phyloP scores from a whole-genome alignment of 2,797 vertebrate species.

The Rhinichthys osculus region DNA sequence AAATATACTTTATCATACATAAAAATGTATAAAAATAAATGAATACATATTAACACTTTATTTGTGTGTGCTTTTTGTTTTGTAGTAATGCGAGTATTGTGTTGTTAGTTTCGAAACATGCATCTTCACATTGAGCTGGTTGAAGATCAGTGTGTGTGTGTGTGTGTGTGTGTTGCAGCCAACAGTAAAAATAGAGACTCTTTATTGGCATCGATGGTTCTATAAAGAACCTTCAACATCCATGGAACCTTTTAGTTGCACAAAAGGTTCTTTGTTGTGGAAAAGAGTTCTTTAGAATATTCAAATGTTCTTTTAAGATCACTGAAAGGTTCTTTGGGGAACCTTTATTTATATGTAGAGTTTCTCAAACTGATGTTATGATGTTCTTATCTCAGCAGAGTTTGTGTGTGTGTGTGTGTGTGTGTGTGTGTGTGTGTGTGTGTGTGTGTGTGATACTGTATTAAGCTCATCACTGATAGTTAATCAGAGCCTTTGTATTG shows the following conservation, averaged over 20 bases:
- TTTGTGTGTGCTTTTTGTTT: background rate
- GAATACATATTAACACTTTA: background rate
- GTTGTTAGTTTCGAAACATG: background rate
- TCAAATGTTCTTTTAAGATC: background rate
- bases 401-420: background rate
- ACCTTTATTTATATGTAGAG: background rate
- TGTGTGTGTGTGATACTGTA: constrained; percentile 8
- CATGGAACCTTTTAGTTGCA: background rate
- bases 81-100: background rate
- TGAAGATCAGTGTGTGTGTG: background rate
- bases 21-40: background rate
- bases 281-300: background rate
- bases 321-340: background rate
- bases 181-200: background rate
- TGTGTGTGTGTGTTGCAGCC: background rate
- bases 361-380: background rate
- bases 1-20: background rate
- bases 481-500: background rate
- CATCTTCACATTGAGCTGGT: background rate
- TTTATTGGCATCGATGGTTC: background rate
- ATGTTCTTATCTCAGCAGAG: background rate
- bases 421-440: no score
- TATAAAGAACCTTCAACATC: background rate
- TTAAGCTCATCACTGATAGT: background rate
- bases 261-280: background rate